Conservation (phyloP, 2,888 invertebrate species). For the Fabriciana adippe region DNA sequence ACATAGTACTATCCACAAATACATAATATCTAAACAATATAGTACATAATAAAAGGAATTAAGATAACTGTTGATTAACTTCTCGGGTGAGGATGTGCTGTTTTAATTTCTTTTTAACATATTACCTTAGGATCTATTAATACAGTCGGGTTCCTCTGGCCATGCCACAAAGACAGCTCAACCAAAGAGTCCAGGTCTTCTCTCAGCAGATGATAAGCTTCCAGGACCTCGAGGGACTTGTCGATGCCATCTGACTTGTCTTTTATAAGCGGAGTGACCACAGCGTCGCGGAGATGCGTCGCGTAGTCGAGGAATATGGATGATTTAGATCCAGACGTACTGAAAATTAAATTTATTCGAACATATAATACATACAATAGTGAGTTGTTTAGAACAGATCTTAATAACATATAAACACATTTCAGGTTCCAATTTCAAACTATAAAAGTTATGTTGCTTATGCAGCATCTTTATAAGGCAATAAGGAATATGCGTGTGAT, state of each 20-base stretch:
- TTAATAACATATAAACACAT: background rate
- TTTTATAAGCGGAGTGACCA: constrained; percentile 89
- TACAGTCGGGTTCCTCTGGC: constrained; percentile 88
- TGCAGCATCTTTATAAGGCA: too few relatives aligned
- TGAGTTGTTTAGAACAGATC: too few relatives aligned
- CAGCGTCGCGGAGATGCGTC: constrained; percentile 87
- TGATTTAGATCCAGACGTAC: constrained; percentile 90
- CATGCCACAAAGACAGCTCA: constrained; percentile 94
- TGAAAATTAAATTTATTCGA: constrained; percentile 50
- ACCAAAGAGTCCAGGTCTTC: constrained; percentile 96
- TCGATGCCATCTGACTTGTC: constrained; percentile 87
- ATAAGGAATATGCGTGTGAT: too few relatives aligned
- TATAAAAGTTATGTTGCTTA: background rate
- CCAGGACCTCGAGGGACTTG: constrained; percentile 87
- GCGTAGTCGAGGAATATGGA: constrained; percentile 95
- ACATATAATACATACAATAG: too few relatives aligned
- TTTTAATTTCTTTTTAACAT: too few relatives aligned
- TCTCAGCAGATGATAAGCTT: constrained; percentile 91
- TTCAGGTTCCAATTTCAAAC: background rate
- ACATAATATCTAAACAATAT: too few relatives aligned
- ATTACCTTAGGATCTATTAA: constrained; percentile 87
- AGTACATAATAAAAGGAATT: too few relatives aligned
- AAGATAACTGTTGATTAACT: too few relatives aligned
- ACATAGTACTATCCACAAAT: too few relatives aligned
- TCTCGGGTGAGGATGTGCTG: too few relatives aligned